Evolutionary conservation across 1,140 invertebrate species (phyloP), one percentile per base, ranked within the genome.

Genomic region (Orius laevigatus): DNA sequence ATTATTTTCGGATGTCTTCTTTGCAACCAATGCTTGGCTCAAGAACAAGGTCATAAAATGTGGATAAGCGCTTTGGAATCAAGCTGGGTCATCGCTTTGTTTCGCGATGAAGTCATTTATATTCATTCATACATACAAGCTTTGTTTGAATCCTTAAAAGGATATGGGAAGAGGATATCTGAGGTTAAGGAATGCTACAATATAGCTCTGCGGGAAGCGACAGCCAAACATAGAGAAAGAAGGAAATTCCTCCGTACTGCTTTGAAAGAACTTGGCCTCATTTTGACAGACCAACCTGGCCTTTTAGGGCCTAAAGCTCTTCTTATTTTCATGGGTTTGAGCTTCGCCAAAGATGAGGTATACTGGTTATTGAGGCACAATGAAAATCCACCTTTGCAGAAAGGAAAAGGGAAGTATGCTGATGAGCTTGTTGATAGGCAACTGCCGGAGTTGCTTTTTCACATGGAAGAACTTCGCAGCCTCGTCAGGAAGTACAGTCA

Each of bases 241-340:
- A 71, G 96, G 55, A 97, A 98, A 69, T 99, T 96, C 68, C 67
- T 99, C 44, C 74, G 95, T 51, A 91, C 90, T 3, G 89, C 93
- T 1, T 66, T 99, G 2, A 93, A 94, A 65, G 95, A 99, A 68
- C 64, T 99, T 50, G 87, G 85, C 9, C 69, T 97, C 5, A 89
- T 99, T 52, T 77, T 98, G 55, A 89, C 91, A 10, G 96, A 99
- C 70, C 93, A 99, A 62, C 95, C 95, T 12, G 95, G 95, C 5
- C 68, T 99, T 6, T 66, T 99, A 11, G 96, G 94, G 1, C 93
- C 93, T 6, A 97, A 98, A 66, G 88, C 89, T n/a, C 69, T 98
- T 31, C 78, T 95, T 58, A 87, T 98, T 54, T 89, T 98, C 60
- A 97, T 97, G 74, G 94, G 86, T 0, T 65, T 98, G 1, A 91